Evolutionary conservation across 2,113 vertebrate genomes (phyloP).

Genomic region (Macrotus californicus): DNA sequence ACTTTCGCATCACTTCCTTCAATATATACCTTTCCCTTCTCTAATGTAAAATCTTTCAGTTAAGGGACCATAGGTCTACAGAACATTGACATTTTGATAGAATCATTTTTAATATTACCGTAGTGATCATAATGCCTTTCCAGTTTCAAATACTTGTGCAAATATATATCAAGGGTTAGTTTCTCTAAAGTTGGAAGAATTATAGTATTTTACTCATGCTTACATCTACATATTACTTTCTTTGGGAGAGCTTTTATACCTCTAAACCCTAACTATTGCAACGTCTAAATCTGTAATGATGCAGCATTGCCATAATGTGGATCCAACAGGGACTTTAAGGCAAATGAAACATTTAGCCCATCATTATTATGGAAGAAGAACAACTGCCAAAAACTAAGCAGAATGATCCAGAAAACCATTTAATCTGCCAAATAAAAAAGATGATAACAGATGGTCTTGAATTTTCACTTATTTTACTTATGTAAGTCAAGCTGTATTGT

Average conservation of each 20-base stretch:
- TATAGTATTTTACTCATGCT: neutral
- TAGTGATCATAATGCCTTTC: neutral
- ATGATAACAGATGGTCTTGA: neutral
- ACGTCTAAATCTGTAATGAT: neutral
- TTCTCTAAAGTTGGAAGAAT: constrained; percentile 24
- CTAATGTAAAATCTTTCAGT: constrained; percentile 5
- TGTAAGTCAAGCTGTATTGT: neutral
- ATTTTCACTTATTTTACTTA: constrained; percentile 6
- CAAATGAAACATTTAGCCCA: neutral
- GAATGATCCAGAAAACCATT: neutral
- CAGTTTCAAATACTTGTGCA: constrained; percentile 37
- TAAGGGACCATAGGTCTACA: neutral
- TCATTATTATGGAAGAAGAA: neutral
- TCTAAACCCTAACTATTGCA: neutral
- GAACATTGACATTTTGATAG: constrained; percentile 31
- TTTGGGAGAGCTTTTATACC: neutral
- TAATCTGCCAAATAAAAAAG: neutral
- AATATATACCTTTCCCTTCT: neutral
- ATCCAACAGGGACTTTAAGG: neutral
- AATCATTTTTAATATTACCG: constrained; percentile 12
- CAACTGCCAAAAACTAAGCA: neutral
- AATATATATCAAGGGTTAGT: neutral
- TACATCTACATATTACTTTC: constrained; percentile 10
- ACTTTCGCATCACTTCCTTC: neutral
- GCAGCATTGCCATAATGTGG: neutral